A percentile compares a stretch with the other conserved stretches of the same genome.
Evolutionary conservation across 2,888 invertebrate genomes (phyloP).

Genomic region (Bombylius major): DNA sequence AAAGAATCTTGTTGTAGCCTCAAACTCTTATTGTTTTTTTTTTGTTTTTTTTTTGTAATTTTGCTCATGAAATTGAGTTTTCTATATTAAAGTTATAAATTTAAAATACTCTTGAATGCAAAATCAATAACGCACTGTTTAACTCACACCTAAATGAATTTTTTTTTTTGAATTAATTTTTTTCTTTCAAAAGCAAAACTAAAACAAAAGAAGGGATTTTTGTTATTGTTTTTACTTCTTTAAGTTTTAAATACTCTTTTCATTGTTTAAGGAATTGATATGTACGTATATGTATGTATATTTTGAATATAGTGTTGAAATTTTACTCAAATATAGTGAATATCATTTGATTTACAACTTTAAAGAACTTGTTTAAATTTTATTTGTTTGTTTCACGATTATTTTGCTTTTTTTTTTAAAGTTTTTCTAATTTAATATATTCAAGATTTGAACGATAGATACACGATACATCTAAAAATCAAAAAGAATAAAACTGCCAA

Average conservation of each 20-base stretch:
- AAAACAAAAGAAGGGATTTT: not conserved
- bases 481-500: not conserved
- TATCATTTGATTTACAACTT: not conserved
- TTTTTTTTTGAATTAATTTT: too few relatives aligned
- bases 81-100: slow-evolving; percentile 9
- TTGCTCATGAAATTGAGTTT: slow-evolving; percentile 6
- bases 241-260: not conserved
- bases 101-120: slow-evolving; percentile 4
- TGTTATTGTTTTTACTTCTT: not conserved
- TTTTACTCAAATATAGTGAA: not conserved
- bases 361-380: not conserved
- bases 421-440: not conserved
- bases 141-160: too few relatives aligned
- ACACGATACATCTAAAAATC: not conserved
- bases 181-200: not conserved
- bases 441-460: not conserved
- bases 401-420: not conserved
- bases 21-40: too few relatives aligned
- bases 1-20: not conserved
- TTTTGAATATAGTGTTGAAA: too few relatives aligned
- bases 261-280: not conserved
- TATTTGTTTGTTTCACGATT: not conserved
- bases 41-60: not conserved
- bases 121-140: slow-evolving; percentile 9
- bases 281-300: not conserved